phyloP scores from a whole-genome alignment of 1,140 invertebrate species.

The Bombus vancouverensis region DNA sequence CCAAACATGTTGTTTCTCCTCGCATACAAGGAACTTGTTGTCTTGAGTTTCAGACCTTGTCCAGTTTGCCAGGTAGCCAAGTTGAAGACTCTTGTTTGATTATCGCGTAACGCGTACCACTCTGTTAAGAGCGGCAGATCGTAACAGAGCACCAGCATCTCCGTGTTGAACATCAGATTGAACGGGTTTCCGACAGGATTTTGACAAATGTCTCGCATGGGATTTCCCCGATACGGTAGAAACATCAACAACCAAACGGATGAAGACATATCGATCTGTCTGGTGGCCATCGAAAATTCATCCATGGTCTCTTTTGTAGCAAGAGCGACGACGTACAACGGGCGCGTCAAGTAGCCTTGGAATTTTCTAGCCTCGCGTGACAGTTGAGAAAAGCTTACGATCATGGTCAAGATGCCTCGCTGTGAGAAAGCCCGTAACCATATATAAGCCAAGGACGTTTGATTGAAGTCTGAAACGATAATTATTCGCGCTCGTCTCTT shows the following conservation, averaged over 20 bases:
- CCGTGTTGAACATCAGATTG: conserved; percentile 58
- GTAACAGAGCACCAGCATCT: conserved; percentile 66
- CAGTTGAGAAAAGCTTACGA: conserved; percentile 50
- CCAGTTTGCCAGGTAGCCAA: conserved; percentile 60
- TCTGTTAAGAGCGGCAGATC: conserved; percentile 47
- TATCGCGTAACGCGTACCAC: conserved; percentile 60
- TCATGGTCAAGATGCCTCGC: conserved; percentile 32
- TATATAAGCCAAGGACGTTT: conserved; percentile 6
- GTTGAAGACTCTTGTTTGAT: conserved; percentile 38
- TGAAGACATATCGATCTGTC: conserved; percentile 51
- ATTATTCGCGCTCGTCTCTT: background rate
- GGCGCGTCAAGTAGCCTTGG: conserved; percentile 13
- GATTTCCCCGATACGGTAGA: background rate
- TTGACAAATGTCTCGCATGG: conserved; percentile 42
- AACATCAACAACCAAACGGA: conserved; percentile 69
- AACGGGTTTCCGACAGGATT: conserved; percentile 55
- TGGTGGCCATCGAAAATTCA: conserved; percentile 48
- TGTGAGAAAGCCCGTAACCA: conserved; percentile 57
- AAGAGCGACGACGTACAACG: conserved; percentile 66
- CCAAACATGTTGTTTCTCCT: conserved; percentile 59
- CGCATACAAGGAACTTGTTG: conserved; percentile 37
- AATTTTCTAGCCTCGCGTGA: conserved; percentile 31
- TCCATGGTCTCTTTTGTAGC: conserved; percentile 18
- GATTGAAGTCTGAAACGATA: conserved; percentile 45
- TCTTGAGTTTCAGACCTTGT: conserved; percentile 12